Percentiles rank a stretch among this genome's conserved stretches.
These are phyloP conservation scores for Rhabdomys dilectus DNA, from an alignment of 2,113 vertebrate genomes.

Conservation along the genomic window DNA sequence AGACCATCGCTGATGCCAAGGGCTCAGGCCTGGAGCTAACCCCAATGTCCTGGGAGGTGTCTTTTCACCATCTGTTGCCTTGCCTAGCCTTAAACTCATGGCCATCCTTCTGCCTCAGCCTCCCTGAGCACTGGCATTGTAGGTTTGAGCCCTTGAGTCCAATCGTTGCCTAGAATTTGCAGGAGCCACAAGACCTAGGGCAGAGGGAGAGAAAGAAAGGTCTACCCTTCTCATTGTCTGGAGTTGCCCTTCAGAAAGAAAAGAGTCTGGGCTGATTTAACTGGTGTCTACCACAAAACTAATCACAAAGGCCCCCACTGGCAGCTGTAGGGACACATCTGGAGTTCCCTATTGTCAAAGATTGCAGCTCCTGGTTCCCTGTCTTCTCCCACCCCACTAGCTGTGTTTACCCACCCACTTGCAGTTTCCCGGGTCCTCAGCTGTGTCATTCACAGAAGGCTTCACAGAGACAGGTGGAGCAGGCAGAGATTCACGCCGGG, in stretches of 20 bases:
- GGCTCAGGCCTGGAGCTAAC: neutral
- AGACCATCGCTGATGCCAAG: neutral
- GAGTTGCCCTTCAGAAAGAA: slow-evolving; percentile 29
- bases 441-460: neutral
- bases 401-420: no score
- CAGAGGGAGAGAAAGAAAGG: neutral
- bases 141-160: no score
- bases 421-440: neutral
- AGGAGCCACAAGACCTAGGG: neutral
- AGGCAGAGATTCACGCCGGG: neutral
- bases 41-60: neutral
- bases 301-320: neutral
- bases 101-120: neutral
- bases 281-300: neutral
- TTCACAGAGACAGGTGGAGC: neutral
- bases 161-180: neutral
- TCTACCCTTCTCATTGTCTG: neutral
- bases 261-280: neutral
- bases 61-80: neutral
- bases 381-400: neutral
- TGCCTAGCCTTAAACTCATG: neutral
- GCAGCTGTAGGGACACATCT: neutral
- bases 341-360: neutral
- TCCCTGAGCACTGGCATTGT: no score
- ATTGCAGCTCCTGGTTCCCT: fast-evolving